Base-by-base conservation (phyloP, 2,113 vertebrate species). In the Kryptolebias marmoratus region DNA sequence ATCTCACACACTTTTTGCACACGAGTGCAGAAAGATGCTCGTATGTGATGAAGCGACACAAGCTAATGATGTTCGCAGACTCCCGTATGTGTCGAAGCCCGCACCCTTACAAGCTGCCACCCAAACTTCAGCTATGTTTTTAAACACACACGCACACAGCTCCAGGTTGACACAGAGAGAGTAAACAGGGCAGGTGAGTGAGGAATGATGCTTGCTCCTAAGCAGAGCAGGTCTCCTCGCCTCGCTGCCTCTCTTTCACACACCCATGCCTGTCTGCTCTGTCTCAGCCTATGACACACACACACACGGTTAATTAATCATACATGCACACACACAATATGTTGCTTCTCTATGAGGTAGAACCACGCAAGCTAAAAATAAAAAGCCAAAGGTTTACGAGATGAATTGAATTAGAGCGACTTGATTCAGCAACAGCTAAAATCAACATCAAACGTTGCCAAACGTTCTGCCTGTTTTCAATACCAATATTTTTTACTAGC, bases 111-210 rank as follows among this genome's bases (percentile, higher is more conserved):
- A 71, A 80, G 66, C 64, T 80, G 77, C 80, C 73, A 71, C 53
- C 74, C 22, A 78, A 77, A 83, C 79, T 76, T 61, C 59, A 62
- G 60, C 65, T 69, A 49, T 83, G 60, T 64, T 36, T 32, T 69
- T 67, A 54, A 70, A 79, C 68, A 67, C 15, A 75, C 57, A 72
- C 68, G 75, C 56, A 76, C 1, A 32, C 72, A 76, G 64, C 56
- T 77, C 72, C 83, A 82, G 80, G 77, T 84, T 91, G 90, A 92
- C 89, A 90, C 73, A 77, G 62, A 74, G 87, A 89, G 73, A 72
- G 88, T 93, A 93, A 93, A 92, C 93, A 93, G 85, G 77, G 90
- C 92, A 94, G 92, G 92, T 94, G 93, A 93, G 89, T 90, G 90
- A 89, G 84, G 87, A 93, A 93, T 90, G 89, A 91, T 77, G 89